Evolutionary conservation across 2,888 invertebrate genomes (phyloP).

Genomic region (Perizoma flavofasciatum): DNA sequence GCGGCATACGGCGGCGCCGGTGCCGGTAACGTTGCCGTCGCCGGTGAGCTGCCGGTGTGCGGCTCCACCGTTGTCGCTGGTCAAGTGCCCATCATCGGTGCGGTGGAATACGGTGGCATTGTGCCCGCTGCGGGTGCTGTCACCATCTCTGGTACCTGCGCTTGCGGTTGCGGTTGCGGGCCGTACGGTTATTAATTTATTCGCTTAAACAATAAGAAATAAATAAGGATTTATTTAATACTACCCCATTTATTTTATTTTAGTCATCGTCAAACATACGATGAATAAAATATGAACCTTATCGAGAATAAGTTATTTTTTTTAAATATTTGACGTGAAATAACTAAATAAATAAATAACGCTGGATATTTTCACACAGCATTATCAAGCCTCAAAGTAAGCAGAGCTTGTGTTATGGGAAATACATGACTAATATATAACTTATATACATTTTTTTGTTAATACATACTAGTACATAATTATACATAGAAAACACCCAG

Average conservation of each 20-base stretch:
- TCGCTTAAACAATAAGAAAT: not conserved
- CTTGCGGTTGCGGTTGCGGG: conserved; percentile 27
- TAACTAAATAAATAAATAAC: no score
- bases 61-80: conserved; percentile 48
- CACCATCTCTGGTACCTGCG: conserved; percentile 31
- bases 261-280: no score
- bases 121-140: conserved; percentile 47
- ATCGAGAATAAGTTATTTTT: no score
- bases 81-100: conserved; percentile 51
- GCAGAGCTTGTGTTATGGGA: no score
- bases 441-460: no score
- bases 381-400: no score
- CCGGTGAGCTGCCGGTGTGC: conserved; percentile 48
- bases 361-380: no score
- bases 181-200: conserved; percentile 2
- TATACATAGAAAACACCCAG: no score
- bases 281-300: no score
- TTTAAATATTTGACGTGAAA: no score
- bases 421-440: no score
- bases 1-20: conserved; percentile 44
- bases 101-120: conserved; percentile 48
- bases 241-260: not conserved
- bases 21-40: conserved; percentile 48
- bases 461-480: no score
- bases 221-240: not conserved